Conservation (phyloP, 2,797 vertebrate genomes). For the Sebastes iracundus region DNA sequence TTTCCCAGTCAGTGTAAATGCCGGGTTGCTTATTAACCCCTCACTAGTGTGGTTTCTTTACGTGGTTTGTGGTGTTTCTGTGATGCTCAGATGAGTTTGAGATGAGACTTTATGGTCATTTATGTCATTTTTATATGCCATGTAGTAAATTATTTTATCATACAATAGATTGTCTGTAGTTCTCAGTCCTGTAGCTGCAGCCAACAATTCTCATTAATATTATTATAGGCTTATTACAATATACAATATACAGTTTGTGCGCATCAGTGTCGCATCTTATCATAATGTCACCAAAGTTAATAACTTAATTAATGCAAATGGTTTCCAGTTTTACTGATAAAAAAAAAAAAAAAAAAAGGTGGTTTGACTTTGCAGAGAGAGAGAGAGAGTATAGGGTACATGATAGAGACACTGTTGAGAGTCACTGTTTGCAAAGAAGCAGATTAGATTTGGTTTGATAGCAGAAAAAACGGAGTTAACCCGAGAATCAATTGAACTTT, state of each 20-base stretch:
- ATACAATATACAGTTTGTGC: too few species aligned
- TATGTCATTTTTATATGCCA: background rate
- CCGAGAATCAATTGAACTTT: constrained; percentile 27
- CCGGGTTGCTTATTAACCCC: background rate
- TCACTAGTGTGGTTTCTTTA: background rate
- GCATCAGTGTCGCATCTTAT: background rate
- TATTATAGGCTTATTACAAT: background rate
- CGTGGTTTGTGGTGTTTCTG: background rate
- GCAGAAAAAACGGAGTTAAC: constrained; percentile 20
- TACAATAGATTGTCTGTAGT: background rate
- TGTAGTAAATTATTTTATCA: background rate
- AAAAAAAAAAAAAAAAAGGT: background rate
- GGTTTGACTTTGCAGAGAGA: background rate
- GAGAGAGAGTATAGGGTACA: background rate
- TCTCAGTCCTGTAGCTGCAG: background rate
- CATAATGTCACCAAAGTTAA: constrained; percentile 20
- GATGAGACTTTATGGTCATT: background rate
- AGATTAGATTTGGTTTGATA: constrained; percentile 19
- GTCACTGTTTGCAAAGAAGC: background rate
- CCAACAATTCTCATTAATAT: background rate
- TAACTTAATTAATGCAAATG: background rate
- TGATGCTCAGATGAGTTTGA: background rate
- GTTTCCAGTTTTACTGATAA: background rate
- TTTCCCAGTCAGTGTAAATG: background rate
- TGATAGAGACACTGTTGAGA: background rate